Base-by-base conservation (phyloP, 2,113 vertebrate species). In the Myxocyprinus asiaticus region DNA sequence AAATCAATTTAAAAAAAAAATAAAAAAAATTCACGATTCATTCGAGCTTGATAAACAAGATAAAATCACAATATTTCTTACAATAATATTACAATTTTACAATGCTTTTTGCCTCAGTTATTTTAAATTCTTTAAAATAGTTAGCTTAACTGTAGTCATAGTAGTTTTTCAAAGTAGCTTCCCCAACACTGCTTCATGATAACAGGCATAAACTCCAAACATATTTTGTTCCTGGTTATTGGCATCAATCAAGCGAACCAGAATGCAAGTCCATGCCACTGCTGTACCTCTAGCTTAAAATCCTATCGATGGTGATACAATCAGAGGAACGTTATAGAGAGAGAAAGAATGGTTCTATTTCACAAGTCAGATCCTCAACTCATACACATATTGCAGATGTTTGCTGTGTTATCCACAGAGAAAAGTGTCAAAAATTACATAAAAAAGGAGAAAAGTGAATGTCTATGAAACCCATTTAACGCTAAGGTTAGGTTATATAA, bases 281-380 rank as follows among this genome's bases (percentile, higher is more conserved):
- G 88, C 84, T 90, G 89, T 94, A 94, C 92, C 93, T 94, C 87
- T 59, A 94, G 92, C 66, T 90, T 92, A 93, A 86, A 94, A 91
- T 93, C 92, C 93, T 94, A 92, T 85, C 82, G 87, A 81, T 61
- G 66, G 85, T 82, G 83, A 87, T 85, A 88, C 80, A 53, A 50
- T 33, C 65, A 65, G 61, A 55, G 88, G 66, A 87, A 86, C 67
- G 87, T 75, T 83, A 86, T 72, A 86, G 73, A 89, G 14, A 67
- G 79, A 87, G 76, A 81, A 76, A 83, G 66, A 66, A 65, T 48
- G 62, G 48, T 82, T 84, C 50, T 17, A 12, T 64, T 71, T 62
- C 65, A 77, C 58, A 11, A 51, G 53, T 59, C 48, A 65, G n/a
- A 79, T 59, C 43, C 2, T 17, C 45, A 65, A 65, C 67, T 67